Evolutionary conservation across 1,140 invertebrate species (phyloP).

Genomic region (Ruditapes philippinarum): DNA sequence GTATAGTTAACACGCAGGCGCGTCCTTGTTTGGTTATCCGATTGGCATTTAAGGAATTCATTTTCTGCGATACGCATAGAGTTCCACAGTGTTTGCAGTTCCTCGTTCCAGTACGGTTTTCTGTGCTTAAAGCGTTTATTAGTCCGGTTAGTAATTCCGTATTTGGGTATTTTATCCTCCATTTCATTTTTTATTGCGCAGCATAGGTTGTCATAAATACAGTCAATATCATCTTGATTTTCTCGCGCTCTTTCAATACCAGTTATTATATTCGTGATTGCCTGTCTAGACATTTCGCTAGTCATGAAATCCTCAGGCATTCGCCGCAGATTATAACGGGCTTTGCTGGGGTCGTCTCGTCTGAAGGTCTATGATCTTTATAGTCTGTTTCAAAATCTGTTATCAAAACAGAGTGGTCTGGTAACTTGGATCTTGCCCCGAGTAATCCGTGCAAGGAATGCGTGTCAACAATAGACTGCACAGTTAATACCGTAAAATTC

Average conservation of each 20-base stretch:
- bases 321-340: constrained; percentile 5
- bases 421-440: constrained; percentile 53
- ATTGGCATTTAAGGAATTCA: constrained; percentile 32
- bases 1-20: not conserved
- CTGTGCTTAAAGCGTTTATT: not conserved
- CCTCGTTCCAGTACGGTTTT: constrained; percentile 36
- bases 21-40: not conserved
- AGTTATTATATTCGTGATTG: constrained; percentile 35
- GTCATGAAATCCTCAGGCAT: constrained; percentile 24
- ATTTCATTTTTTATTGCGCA: constrained; percentile 30
- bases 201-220: constrained; percentile 59
- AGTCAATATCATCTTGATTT: constrained; percentile 59
- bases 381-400: not conserved
- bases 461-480: constrained; percentile 56
- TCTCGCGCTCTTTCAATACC: constrained; percentile 22
- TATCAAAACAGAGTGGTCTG: constrained; percentile 66
- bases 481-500: constrained; percentile 50
- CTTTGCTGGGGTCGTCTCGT: constrained; percentile 13
- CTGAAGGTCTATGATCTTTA: not conserved
- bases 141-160: not conserved
- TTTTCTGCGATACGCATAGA: constrained; percentile 25
- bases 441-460: constrained; percentile 41
- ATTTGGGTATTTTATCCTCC: constrained; percentile 10
- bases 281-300: constrained; percentile 6
- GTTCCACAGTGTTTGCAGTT: constrained; percentile 46